Conservation (phyloP, 2,797 vertebrate genomes). For the Sebastes oblongus region DNA sequence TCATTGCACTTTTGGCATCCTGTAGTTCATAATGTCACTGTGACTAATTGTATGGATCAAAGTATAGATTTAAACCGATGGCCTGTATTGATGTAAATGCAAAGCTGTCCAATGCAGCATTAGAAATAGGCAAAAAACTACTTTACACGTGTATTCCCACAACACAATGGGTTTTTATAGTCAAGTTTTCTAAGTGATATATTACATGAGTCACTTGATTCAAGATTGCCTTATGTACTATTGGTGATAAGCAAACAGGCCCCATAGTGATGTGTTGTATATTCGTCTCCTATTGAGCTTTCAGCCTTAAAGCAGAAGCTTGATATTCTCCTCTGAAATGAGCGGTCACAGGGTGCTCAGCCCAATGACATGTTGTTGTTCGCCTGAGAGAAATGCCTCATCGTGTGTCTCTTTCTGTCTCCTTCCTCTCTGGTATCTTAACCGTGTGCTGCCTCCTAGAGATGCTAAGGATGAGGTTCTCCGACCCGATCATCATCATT, state of each 20-base stretch:
- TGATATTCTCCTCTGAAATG: constrained; percentile 44
- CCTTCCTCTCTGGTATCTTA: constrained; percentile 62
- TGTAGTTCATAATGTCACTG: background rate
- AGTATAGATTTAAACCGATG: constrained; percentile 12
- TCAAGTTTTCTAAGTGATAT: background rate
- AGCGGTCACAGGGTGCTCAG: constrained; percentile 77
- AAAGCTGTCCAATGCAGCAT: constrained; percentile 1
- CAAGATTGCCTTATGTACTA: background rate
- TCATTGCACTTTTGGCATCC: constrained; percentile 38
- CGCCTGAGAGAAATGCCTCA: constrained; percentile 66
- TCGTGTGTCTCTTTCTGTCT: constrained; percentile 69
- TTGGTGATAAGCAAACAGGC: background rate
- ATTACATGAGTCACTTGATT: background rate
- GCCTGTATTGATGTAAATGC: constrained; percentile 13
- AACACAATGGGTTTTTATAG: background rate
- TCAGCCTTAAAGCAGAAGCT: background rate
- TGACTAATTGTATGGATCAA: constrained; percentile 21
- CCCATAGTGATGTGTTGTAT: background rate
- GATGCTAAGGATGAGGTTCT: constrained; percentile 80
- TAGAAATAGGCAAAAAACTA: background rate
- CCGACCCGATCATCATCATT: constrained; percentile 84
- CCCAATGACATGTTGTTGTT: constrained; percentile 42
- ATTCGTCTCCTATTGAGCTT: background rate
- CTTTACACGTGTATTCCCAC: background rate
- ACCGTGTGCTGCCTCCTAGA: constrained; percentile 80